Evolutionary conservation across 2,888 invertebrate genomes (phyloP), one percentile per base, ranked within the genome.

Genomic region (Elysia crispata): DNA sequence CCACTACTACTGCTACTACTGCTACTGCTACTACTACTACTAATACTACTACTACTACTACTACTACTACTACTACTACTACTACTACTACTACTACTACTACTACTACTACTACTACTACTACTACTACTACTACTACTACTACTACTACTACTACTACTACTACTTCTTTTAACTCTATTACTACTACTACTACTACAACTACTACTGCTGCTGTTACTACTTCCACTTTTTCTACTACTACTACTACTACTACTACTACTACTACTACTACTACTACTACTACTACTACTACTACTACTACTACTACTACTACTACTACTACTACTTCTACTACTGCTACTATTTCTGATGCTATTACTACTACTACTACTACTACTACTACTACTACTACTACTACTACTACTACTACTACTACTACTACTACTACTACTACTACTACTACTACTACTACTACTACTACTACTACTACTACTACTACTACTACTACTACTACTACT

Each of bases 351-450:
- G 49, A 23, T 18, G n/a, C 54, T 54, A 25, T 30, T 50, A 57
- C 57, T 57, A 57, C 74, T 74, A 30, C 57, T 57, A 30, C 74
- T 74, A 30, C 57, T 74, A 57, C 30, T 74, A 30, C 30, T 74
- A 25, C 57, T 57, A 20, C 57, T 57, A 3, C 28, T 74, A 13
- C 57, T 57, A 1, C 30, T 74, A 23, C 50, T 72, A 23, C 50
- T 50, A 23, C 50, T 50, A 23, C 72, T 41, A 23, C 50, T 72
- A 28, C 25, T 72, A 50, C 50, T 72, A 50, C 50, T 72, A 50
- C 50, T 72, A 23, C 23, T 72, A 23, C 23, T 72, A 23, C 23
- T 72, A 23, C 50, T 72, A 15, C 50, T 72, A 13, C 50, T 72
- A 5, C 50, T 72, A 25, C 72, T 72, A 50, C 72, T 72, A 50